These are phyloP conservation scores for Drosophila vallismaia DNA, from an alignment of 2,888 invertebrate species.

Conservation along the genomic window DNA sequence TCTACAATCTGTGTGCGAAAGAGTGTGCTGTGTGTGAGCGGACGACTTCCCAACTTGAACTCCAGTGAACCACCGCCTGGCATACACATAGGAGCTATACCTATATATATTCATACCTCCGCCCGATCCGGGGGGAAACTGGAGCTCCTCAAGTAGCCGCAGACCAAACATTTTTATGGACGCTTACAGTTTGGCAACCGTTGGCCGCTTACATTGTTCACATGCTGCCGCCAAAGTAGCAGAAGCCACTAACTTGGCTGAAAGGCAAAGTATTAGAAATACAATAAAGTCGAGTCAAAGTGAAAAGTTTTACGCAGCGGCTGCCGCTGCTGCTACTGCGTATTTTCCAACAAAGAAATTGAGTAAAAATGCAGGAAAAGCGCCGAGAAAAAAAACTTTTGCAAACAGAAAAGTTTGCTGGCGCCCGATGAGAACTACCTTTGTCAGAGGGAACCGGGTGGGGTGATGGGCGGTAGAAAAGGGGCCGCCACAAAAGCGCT, in stretches of 20 bases:
- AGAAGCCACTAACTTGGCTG: slow-evolving; percentile 69
- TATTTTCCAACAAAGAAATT: slow-evolving; percentile 64
- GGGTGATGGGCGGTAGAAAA: neutral
- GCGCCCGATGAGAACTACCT: slow-evolving; percentile 46
- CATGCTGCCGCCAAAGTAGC: slow-evolving; percentile 58
- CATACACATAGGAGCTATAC: neutral
- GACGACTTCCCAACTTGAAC: slow-evolving; percentile 43
- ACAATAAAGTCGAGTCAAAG: slow-evolving; percentile 81
- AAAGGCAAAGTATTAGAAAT: slow-evolving; percentile 79
- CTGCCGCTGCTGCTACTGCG: slow-evolving; percentile 54
- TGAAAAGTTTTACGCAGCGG: slow-evolving; percentile 81
- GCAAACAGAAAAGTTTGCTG: slow-evolving; percentile 74
- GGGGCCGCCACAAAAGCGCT: slow-evolving; percentile 69
- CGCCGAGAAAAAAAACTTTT: slow-evolving; percentile 50
- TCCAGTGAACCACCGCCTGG: slow-evolving; percentile 31
- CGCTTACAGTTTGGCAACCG: slow-evolving; percentile 71
- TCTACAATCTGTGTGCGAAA: slow-evolving; percentile 69
- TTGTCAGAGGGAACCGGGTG: slow-evolving; percentile 5
- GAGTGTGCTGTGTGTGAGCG: slow-evolving; percentile 14
- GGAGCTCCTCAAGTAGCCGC: slow-evolving; percentile 54
- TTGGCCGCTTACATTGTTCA: slow-evolving; percentile 78
- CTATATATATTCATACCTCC: slow-evolving; percentile 1
- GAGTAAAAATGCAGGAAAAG: slow-evolving; percentile 51
- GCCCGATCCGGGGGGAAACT: neutral
- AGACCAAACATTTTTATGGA: slow-evolving; percentile 78